Evolutionary conservation across 2,888 invertebrate genomes (phyloP), one percentile per base, ranked within the genome.

Genomic region (Troides helena): DNA sequence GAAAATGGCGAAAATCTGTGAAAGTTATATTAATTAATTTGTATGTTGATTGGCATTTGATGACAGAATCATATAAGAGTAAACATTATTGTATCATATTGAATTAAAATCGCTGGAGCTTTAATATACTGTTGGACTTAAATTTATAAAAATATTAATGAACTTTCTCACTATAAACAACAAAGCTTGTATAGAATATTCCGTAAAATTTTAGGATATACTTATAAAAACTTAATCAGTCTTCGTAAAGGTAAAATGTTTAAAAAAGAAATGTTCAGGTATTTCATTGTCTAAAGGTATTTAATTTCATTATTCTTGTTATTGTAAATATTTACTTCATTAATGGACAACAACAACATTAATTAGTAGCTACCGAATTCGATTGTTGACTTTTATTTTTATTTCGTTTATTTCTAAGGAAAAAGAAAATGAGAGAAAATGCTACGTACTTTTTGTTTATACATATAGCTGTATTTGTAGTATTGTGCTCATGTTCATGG

Each of bases 171-270:
- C 2, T 14, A 14, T 46, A 17, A 53, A 53, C n/a, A n/a, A 18
- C 18, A n/a, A n/a, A 3, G 18, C 18, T 53, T 53, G 5, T 53
- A 53, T 53, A 53, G n/a, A 53, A 53, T 53, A 53, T 1, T 53
- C 12, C 18, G 50, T 53, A n/a, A 53, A 5, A 53, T n/a, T n/a
- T n/a, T 53, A 7, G 50, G 14, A 17, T 50, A 50, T 50, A 21
- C 17, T 50, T 87, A 87, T 87, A 80, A 80, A 79, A 83, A 86
- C 85, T 81, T 84, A 84, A 81, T 81, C 78, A 71, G 73, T 77
- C 81, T 80, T 83, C 79, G 79, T 74, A 72, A 79, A 73, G 79
- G 83, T 83, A 83, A 88, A 86, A 87, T 81, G 84, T 80, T 79
- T 76, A 79, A 82, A 80, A 80, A 83, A 81, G 78, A 78, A 81